Evolutionary conservation across 2,113 vertebrate species (phyloP), one percentile per base, ranked within the genome.

Genomic region (Callocephalon fimbriatum): DNA sequence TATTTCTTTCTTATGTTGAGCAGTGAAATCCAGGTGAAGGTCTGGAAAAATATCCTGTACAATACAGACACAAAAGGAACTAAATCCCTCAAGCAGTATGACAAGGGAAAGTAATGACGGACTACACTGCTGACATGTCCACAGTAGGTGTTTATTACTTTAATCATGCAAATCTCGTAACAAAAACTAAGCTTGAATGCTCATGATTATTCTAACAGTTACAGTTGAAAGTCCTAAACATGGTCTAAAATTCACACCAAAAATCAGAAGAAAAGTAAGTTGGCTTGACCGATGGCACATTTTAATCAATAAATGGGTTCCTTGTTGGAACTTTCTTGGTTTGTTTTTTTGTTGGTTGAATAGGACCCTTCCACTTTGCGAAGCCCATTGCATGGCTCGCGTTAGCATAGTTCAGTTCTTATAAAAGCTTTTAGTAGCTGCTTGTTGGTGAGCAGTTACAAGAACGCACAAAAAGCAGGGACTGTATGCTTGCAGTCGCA

Each of bases 1-100:
- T 62, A 7, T 51, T 81, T 71, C 35, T 72, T 82, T 82, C 45
- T 66, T 27, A 76, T 76, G 83, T 73, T 45, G 79, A 73, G 72
- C 38, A 74, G 25, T 9, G n/a, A 31, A 92, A 95, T 21, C n/a
- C 63, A 92, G 53, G 40, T 73, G 40, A 93, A 58, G 27, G 61
- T 73, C 62, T 84, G 20, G 9, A 70, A 88, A 62, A 86, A 76
- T 23, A 54, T 4, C 78, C 23, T 45, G 44, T 48, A 79, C 18
- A 37, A 48, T 17, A 65, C 2, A 25, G 66, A 65, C 45, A 68
- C 20, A 73, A 19, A 80, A 8, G 72, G 37, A 88, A 83, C 14
- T 10, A 65, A 66, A 79, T 42, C 45, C 32, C 63, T 72, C 25
- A 29, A 80, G 66, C 5, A 71, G 15, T 20, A 35, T 16, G 25